Evolutionary conservation across 2,113 vertebrate genomes (phyloP).

Genomic region (Orcinus orca): DNA sequence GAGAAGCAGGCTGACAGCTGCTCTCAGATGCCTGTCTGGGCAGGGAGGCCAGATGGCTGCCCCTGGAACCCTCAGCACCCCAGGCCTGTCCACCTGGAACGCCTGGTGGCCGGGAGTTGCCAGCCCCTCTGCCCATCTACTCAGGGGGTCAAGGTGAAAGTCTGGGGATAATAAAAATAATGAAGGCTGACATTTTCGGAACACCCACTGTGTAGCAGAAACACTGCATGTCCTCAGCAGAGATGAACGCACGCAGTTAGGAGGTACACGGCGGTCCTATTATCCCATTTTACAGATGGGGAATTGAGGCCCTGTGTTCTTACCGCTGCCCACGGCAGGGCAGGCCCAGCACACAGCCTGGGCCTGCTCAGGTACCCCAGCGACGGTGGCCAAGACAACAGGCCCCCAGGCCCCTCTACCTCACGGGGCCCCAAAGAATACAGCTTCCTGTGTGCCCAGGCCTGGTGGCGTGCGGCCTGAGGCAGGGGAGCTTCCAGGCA

Average conservation of each 20-base stretch:
- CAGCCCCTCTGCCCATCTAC: neutral
- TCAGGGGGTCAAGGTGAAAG: neutral
- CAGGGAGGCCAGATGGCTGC: neutral
- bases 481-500: neutral
- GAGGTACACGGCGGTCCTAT: rapidly evolving
- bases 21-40: neutral
- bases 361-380: neutral
- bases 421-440: neutral
- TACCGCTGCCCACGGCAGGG: rapidly evolving
- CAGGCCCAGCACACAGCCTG: rapidly evolving
- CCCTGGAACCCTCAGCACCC: neutral
- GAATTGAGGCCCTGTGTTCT: rapidly evolving
- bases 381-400: too few relatives aligned
- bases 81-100: neutral
- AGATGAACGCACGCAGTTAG: rapidly evolving
- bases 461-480: neutral
- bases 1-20: neutral
- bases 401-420: too few relatives aligned
- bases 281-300: rapidly evolving
- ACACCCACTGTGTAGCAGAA: rapidly evolving
- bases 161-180: rapidly evolving
- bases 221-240: rapidly evolving
- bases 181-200: rapidly evolving
- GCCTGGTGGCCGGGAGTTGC: rapidly evolving
- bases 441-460: neutral